Evolutionary conservation across 2,113 vertebrate species (phyloP), one percentile per base, ranked within the genome.

Genomic region (Leucopsar rothschildi): DNA sequence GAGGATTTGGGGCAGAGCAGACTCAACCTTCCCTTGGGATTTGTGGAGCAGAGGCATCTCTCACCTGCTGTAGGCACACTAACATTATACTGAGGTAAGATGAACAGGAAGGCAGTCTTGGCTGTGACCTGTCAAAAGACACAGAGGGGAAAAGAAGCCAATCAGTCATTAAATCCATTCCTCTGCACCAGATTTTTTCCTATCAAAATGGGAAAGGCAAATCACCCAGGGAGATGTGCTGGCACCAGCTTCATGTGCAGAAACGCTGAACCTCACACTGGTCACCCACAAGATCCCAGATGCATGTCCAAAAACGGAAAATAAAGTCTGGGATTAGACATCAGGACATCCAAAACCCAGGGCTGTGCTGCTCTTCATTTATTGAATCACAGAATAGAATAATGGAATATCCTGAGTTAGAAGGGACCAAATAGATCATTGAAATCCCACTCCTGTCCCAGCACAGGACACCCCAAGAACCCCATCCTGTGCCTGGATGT

Each of bases 21-120:
- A 23, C 7, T 19, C 4, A 15, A 44, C 27, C 6, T 20, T 35
- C 70, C 64, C 56, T 25, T 22, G 27, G 47, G 45, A 15, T 19
- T 8, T 7, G 21, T 0, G 1, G 14, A 28, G 53, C 5, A 22
- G 59, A 61, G 35, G 63, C 31, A 55, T 15, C 91, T 77, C 98
- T 98, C 98, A 99, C 99, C 99, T 98, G 98, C 90, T 71, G 98
- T 96, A 86, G 98, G 96, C 80, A 98, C 98, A 23, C 98, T 99
- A 85, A 98, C 90, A 16, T 99, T 99, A 90, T 99, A 99, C 98
- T 99, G 99, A 96, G 99, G 99, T 98, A 99, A 99, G 96, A 99
- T 99, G 97, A 99, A 99, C 88, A 99, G 96, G 96, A 99, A 99
- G 97, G 99, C 99, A 89, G 98, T 99, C 98, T 99, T 99, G 88